Conservation (phyloP, 2,888 invertebrate species). For the Drosophila anceps region DNA sequence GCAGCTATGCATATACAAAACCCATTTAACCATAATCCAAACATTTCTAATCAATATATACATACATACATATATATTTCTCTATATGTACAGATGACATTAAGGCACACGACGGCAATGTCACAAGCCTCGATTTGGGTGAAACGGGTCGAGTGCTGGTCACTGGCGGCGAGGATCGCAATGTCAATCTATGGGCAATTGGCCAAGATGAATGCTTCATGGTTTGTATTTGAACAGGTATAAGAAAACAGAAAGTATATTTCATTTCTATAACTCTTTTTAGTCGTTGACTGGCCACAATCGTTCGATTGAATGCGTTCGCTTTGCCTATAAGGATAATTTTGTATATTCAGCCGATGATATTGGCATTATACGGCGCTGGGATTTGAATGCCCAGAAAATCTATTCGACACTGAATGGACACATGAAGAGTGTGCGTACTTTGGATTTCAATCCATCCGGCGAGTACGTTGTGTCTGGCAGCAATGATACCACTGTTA, state of each 20-base stretch:
- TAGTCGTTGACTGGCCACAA: conserved; percentile 97
- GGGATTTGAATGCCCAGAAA: conserved; percentile 94
- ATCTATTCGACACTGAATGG: conserved; percentile 85
- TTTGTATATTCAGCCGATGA: conserved; percentile 97
- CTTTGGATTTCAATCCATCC: conserved; percentile 98
- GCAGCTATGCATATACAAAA: background rate
- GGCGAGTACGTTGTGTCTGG: conserved; percentile 97
- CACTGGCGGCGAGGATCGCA: conserved; percentile 96
- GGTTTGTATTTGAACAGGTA: conserved; percentile 87
- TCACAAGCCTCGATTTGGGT: conserved; percentile 85
- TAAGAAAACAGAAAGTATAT: background rate
- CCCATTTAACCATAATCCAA: background rate
- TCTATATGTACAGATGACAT: conserved; percentile 83
- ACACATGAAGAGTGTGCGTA: conserved; percentile 93
- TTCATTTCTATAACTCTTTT: background rate
- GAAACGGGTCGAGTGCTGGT: conserved; percentile 85
- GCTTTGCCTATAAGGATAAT: conserved; percentile 97
- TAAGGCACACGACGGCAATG: conserved; percentile 85
- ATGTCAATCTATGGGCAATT: conserved; percentile 98
- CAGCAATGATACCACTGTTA: conserved; percentile 92
- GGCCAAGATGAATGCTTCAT: conserved; percentile 98
- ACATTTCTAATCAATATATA: background rate
- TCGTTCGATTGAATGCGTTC: conserved; percentile 96
- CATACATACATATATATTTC: background rate
- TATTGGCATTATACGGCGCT: conserved; percentile 96